Conservation (phyloP, 2,113 vertebrate genomes). For the Silurus glanis region DNA sequence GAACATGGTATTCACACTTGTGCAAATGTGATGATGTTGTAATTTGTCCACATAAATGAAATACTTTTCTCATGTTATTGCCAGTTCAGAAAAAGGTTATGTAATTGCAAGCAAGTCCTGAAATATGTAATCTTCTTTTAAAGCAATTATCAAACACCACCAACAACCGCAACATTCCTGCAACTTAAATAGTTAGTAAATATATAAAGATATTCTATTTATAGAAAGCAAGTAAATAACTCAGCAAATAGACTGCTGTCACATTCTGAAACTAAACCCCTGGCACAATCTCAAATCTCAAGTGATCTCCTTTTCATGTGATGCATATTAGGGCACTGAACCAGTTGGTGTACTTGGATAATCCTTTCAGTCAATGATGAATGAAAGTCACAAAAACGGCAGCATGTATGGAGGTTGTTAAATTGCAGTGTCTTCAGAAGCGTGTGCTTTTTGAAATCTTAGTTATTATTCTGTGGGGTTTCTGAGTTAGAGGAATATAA, state of each 20-base stretch:
- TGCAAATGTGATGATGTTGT: background rate
- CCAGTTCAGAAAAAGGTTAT: background rate
- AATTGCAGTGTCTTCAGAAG: conserved; percentile 6
- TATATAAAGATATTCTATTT: conserved; percentile 3
- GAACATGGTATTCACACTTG: background rate
- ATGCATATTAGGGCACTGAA: conserved; percentile 59
- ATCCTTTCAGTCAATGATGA: conserved; percentile 34
- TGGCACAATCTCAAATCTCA: conserved; percentile 65
- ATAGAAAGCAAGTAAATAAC: conserved; percentile 25
- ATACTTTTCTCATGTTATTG: background rate
- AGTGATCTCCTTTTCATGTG: conserved; percentile 69
- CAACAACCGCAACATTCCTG: background rate
- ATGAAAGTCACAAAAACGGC: conserved; percentile 50
- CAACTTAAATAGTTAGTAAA: background rate
- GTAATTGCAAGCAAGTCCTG: background rate
- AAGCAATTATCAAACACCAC: background rate
- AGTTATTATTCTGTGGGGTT: background rate
- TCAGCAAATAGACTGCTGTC: conserved; percentile 45
- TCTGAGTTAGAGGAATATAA: too few species aligned
- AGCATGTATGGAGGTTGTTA: background rate
- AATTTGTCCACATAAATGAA: background rate
- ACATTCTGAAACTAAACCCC: conserved; percentile 61
- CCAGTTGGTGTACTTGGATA: conserved; percentile 60
- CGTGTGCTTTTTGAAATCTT: background rate
- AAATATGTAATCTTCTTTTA: background rate